Evolutionary conservation across 2,888 invertebrate species (phyloP), one percentile per base, ranked within the genome.

Genomic region (Dryocosmus kuriphilus): DNA sequence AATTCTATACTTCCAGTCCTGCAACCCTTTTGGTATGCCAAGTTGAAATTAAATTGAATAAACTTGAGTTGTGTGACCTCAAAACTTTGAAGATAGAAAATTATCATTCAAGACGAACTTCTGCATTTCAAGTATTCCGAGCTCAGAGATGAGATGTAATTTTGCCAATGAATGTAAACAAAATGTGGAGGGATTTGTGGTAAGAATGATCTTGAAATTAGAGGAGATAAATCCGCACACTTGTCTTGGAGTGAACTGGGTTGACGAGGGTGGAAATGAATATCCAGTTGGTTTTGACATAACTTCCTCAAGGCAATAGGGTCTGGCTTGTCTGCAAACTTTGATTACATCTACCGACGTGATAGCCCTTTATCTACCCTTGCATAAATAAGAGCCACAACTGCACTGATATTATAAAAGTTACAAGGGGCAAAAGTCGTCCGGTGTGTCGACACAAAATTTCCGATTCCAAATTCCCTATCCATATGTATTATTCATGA

Each of bases 281-380:
- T 86, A 87, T 88, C 85, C 85, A 85, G 83, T 77, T 85, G 87
- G 84, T 84, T 81, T 81, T 81, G 87, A 84, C 85, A 80, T 83
- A 83, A 80, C 80, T 82, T 79, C 81, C 81, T 82, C 82, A 80
- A 75, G 81, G 74, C 79, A 60, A 76, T 80, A 79, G 78, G 84
- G 83, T 80, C 81, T 77, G 81, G 78, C 83, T 86, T 84, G 89
- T 89, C 88, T 89, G 87, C 86, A 88, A 89, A 89, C 88, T 89
- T 89, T 88, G 89, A 89, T 89, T 89, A 88, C 88, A 88, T 88
- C 88, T 88, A 83, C 83, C 83, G 76, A 80, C 81, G 83, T 71
- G 71, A 71, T 71, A 71, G 82, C 79, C 82, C 82, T 77, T 81
- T 77, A 78, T 80, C 79, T 78, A 80, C 75, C 80, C 79, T 71